Evolutionary conservation across 2,888 invertebrate genomes (phyloP), one percentile per base, ranked within the genome.

Genomic region (Amaurobius ferox): DNA sequence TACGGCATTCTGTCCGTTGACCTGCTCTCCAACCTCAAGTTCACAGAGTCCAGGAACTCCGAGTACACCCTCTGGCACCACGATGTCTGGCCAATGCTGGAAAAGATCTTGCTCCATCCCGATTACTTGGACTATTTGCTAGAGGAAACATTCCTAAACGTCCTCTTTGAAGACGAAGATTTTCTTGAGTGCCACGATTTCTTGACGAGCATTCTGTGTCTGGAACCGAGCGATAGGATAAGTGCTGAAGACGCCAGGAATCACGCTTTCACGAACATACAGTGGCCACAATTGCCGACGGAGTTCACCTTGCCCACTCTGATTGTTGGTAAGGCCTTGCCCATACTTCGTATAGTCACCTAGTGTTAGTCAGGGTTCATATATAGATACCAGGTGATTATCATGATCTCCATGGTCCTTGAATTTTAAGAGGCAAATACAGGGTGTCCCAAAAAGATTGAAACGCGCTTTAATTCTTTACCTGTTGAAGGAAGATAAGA

Each of bases 51-150:
- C n/a, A 39, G 28, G 11, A 35, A 19, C 5, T 66, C 72, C 35
- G 11, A 66, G 1, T 48, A 48, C n/a, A 6, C 48, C 9, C 26
- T 79, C 28, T 79, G 64, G 66, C 68, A 73, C 40, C 70, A 72
- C 16, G 79, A 79, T n/a, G 79, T 79, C 0, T 79, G 68, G 72
- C 79, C 79, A 13, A 62, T 79, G 48, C 2, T 79, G 1, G 66
- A 79, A 23, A 79, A 79, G 64, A 40, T 79, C 26, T 30, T 73
- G 9, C 48, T 61, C 11, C 68, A 79, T 26, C 30, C 23, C 29
- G 70, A 79, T 5, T 79, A 79, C 48, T 16, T 79, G 48, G 35
- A 44, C n/a, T 73, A 66, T n/a, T 44, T 73, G 13, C 23, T 79
- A 35, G 70, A 79, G 28, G 35, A 72, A 5, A 29, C 39, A 2